phyloP scores from a whole-genome alignment of 2,888 invertebrate genomes.

The Acrobasis suavella region DNA sequence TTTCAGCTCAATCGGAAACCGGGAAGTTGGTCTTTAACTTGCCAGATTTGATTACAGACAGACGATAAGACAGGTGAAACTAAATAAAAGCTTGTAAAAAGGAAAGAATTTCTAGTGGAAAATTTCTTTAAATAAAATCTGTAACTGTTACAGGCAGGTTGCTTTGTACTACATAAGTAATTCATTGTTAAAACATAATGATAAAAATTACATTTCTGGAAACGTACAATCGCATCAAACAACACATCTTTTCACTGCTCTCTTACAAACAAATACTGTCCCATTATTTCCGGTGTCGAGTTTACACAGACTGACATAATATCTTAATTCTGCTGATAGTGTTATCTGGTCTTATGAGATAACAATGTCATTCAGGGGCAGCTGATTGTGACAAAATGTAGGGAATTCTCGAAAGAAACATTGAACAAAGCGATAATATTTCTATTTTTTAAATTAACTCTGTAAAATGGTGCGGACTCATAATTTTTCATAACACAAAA shows the following conservation, averaged over 20 bases:
- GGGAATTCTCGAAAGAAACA: background rate
- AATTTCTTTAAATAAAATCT: no score
- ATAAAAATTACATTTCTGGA: constrained; percentile 1
- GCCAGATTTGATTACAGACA: no score
- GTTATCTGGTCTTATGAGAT: constrained; percentile 14
- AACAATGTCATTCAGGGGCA: constrained; percentile 10
- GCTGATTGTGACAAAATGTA: background rate
- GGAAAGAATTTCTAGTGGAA: no score
- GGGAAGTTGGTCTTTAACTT: no score
- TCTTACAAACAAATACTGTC: constrained; percentile 5
- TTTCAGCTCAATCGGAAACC: no score
- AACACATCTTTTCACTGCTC: constrained; percentile 4
- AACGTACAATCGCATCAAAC: background rate
- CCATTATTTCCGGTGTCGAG: constrained; percentile 12
- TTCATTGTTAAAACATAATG: background rate
- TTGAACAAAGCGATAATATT: background rate
- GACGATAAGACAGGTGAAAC: no score
- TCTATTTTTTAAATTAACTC: no score
- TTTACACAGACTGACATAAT: constrained; percentile 1
- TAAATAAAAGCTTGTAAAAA: no score
- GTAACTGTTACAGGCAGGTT: no score
- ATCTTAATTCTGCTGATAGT: constrained; percentile 2
- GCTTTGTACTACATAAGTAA: no score
- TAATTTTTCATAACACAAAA: no score
- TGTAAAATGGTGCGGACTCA: no score